phyloP scores from a whole-genome alignment of 2,113 vertebrate genomes.

The Coracopsis vasa region DNA sequence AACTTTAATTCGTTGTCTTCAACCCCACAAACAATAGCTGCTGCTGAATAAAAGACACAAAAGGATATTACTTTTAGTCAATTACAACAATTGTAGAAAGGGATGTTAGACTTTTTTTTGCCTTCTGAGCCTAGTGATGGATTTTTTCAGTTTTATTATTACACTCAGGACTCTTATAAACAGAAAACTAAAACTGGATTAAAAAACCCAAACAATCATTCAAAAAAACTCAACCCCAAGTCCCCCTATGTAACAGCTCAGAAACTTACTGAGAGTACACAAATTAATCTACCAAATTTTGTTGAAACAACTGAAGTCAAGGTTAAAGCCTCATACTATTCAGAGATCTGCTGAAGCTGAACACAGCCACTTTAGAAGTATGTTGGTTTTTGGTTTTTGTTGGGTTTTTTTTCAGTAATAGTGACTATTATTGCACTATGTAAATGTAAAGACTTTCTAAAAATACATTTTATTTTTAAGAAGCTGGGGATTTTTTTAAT shows the following conservation, averaged over 20 bases:
- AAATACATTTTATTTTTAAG: background rate
- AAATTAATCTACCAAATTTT: background rate
- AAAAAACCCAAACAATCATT: background rate
- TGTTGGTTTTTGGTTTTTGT: fast-evolving
- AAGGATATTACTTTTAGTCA: background rate
- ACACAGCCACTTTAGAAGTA: background rate
- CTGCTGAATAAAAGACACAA: fast-evolving
- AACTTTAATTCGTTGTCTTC: background rate
- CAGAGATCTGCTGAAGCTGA: background rate
- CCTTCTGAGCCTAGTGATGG: background rate
- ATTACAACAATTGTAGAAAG: background rate
- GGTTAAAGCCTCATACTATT: background rate
- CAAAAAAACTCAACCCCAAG: background rate
- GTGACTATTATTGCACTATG: fast-evolving
- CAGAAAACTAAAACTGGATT: background rate
- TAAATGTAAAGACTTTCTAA: background rate
- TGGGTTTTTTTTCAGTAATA: background rate
- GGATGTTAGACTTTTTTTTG: background rate
- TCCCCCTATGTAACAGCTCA: background rate
- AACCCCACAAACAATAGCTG: background rate
- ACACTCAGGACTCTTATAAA: background rate
- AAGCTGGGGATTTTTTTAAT: background rate
- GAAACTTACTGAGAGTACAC: background rate
- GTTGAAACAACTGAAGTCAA: fast-evolving
- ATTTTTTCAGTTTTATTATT: background rate